Base-by-base conservation (phyloP, 2,113 vertebrate species). In the Gallinago paraguaiae region DNA sequence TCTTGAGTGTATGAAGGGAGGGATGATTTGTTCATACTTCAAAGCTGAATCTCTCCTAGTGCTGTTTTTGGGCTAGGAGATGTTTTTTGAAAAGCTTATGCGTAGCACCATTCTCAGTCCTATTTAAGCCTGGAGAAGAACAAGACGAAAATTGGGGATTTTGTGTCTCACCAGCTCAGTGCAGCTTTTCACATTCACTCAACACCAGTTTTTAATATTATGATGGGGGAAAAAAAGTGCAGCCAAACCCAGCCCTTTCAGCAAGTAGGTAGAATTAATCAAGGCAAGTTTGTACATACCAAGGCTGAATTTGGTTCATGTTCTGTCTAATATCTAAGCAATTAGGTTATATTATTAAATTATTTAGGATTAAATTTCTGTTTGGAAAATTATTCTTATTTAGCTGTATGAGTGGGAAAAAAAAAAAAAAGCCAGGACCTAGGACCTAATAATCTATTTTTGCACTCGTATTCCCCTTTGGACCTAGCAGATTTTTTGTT, bases 161-260 rank as follows among this genome's bases (percentile, higher is more conserved):
- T 89, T 87, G 64, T 10, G 28, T 70, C 70, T 88, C 37, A 4
- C 10, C 19, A 43, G 9, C 35, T 70, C 56, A 59, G 37, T 13
- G 37, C 37, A 76, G 51, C 27, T 76, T 86, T 86, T 79, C 76
- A 83, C n/a, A 37, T 48, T 83, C 23, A n/a, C 41, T 82, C 10
- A 3, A 67, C 30, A 61, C 51, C 46, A 91, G 45, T 27, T 86
- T 82, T 93, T 80, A 91, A 70, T 86, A 82, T 67, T 57, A 46
- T 11, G 61, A 46, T 41, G 20, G 50, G 56, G 33, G 23, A 4
- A 56, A 70, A 64, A 57, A 76, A 56, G 28, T 56, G 51, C 71
- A 88, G 84, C 87, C 88, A 95, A 93, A 80, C 63, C 71, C 77
- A 95, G 13, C 37, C 53, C 77, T 91, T 86, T 70, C 56, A 95